Evolutionary conservation across 2,888 invertebrate species (phyloP), one percentile per base, ranked within the genome.

Genomic region (Drosophila barbarae): DNA sequence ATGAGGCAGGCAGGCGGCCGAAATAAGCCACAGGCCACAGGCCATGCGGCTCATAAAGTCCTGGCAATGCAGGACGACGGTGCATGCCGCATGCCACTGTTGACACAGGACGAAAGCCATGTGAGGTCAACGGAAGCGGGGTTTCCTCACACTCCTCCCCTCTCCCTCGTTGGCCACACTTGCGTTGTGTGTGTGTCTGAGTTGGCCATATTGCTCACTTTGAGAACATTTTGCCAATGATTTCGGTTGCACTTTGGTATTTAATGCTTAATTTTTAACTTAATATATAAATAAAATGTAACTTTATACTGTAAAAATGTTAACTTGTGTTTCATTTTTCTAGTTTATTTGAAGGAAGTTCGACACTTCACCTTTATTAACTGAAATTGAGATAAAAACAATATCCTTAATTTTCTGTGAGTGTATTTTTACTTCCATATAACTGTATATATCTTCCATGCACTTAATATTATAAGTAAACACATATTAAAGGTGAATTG

Each of bases 11-110:
- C 34, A 52, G 52, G 36, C 28, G 21, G 34, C 46, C 34, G 36
- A 65, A 65, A 65, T 35, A 65, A 65, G 66, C 64, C 65, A 65
- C 49, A 61, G 47, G 65, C 64, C 64, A 65, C 54, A 50, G 54
- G 35, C 54, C 50, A 55, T 65, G 54, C 65, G 64, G 66, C 64
- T 54, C 55, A 42, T 49, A 53, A 65, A 65, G 41, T 21, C 34
- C 52, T 12, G 13, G 34, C 34, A 47, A 64, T 54, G 46, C 38
- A 65, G n/a, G 23, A 15, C 32, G 30, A 15, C 39, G 52, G 58
- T 38, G 34, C 44, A 59, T 38, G 57, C 38, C 58, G 57, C 44
- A 38, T 39, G 32, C 57, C 42, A 56, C 18, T 57, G 46, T 60
- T 46, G 59, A 60, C 59, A 57, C 58, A 59, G 42, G 36, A 59